Percentiles rank a stretch among this genome's conserved stretches.
phyloP scores from a whole-genome alignment of 2,113 vertebrate genomes.

The Girardinichthys multiradiatus region DNA sequence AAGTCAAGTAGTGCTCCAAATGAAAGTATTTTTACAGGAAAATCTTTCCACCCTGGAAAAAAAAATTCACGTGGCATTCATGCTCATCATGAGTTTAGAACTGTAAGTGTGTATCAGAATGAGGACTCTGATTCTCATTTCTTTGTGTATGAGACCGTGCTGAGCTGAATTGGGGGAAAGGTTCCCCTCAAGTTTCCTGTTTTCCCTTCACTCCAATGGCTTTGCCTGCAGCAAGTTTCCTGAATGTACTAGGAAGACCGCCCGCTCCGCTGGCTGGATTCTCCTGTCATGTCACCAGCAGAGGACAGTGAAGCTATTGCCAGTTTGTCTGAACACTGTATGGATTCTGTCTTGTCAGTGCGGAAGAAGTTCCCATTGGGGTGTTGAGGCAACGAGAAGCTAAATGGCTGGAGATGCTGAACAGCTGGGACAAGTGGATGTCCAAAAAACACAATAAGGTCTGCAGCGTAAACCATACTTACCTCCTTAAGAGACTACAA shows the following conservation, averaged over 20 bases:
- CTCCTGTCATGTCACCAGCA: constrained; percentile 1
- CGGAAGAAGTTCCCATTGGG: constrained; percentile 87
- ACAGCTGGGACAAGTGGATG: constrained; percentile 99
- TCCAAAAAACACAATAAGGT: constrained; percentile 98
- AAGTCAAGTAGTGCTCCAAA: too few relatives aligned
- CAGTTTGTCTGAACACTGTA: background rate
- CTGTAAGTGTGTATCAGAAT: background rate
- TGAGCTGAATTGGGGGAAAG: constrained; percentile 57
- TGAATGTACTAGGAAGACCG: constrained; percentile 43
- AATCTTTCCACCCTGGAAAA: background rate
- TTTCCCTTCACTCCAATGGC: constrained; percentile 54
- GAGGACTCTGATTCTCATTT: background rate
- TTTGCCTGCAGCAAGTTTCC: constrained; percentile 54
- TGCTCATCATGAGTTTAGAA: background rate
- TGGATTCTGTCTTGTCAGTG: constrained; percentile 42
- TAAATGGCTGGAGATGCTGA: constrained; percentile 99
- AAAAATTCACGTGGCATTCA: background rate
- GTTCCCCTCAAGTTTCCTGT: constrained; percentile 73
- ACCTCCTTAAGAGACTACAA: background rate
- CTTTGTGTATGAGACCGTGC: constrained; percentile 16
- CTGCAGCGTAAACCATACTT: constrained; percentile 11
- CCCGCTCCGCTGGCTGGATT: background rate
- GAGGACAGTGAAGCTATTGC: background rate
- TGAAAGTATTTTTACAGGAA: too few relatives aligned
- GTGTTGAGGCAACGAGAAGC: constrained; percentile 92